Evolutionary conservation across 2,113 vertebrate genomes (phyloP).

Genomic region (Malurus melanocephalus): DNA sequence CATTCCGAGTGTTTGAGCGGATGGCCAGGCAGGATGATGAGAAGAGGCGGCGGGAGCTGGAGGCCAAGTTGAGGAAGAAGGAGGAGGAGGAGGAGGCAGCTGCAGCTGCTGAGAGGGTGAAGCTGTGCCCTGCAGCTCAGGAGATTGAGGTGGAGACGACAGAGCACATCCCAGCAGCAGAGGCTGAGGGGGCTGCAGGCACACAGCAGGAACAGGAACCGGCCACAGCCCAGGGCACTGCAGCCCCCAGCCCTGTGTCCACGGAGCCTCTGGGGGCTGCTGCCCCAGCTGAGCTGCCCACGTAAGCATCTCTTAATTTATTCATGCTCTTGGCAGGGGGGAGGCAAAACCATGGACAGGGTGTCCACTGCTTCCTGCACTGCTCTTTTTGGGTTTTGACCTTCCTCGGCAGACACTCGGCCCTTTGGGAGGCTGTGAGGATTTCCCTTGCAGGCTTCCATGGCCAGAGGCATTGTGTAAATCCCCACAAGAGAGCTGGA

Average conservation of each 20-base stretch:
- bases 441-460: neutral
- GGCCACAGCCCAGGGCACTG: neutral
- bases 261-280: neutral
- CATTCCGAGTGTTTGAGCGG: conserved; percentile 79
- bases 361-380: neutral
- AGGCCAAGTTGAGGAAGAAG: conserved; percentile 65
- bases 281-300: conserved; percentile 25
- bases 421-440: accelerated
- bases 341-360: neutral
- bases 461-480: accelerated
- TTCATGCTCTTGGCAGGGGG: neutral
- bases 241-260: neutral
- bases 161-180: neutral
- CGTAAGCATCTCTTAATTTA: conserved; percentile 52
- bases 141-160: conserved; percentile 71
- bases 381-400: neutral
- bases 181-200: neutral
- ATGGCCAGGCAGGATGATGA: conserved; percentile 82
- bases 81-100: conserved; percentile 61
- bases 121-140: conserved; percentile 55
- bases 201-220: neutral
- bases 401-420: neutral
- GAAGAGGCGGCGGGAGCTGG: conserved; percentile 67
- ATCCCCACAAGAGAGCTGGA: neutral
- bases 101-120: neutral